Conservation (phyloP, 2,797 vertebrate genomes). For the Cuculus canorus region DNA sequence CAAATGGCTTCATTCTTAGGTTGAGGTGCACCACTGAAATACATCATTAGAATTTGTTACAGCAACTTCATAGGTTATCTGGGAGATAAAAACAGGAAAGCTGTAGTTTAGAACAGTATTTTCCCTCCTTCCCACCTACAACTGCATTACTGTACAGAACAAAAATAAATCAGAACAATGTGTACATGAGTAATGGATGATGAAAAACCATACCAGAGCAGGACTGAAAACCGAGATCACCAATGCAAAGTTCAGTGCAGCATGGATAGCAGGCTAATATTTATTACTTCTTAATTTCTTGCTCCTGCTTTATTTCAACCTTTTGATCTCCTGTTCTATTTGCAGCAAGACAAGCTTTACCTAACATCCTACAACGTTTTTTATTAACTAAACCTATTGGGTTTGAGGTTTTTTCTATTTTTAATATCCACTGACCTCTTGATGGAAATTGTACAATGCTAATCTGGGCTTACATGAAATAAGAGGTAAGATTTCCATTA, state of each 20-base stretch:
- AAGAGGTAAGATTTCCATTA: background rate
- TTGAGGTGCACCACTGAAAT: background rate
- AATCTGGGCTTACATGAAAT: background rate
- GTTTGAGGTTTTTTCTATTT: background rate
- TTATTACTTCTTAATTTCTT: background rate
- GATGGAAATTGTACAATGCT: background rate
- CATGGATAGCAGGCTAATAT: background rate
- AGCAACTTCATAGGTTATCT: background rate
- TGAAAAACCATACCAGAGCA: background rate
- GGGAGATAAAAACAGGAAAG: background rate
- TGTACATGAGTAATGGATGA: background rate
- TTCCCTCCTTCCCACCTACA: constrained; percentile 1
- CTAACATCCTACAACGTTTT: background rate
- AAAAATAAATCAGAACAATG: constrained; percentile 29
- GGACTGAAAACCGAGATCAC: background rate
- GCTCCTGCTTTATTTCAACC: background rate
- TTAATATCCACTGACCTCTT: background rate
- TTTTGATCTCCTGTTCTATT: background rate
- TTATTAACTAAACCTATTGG: background rate
- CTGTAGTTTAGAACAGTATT: background rate
- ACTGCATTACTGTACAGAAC: background rate
- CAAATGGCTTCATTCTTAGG: background rate
- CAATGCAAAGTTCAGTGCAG: background rate
- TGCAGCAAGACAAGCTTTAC: background rate
- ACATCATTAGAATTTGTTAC: background rate